Evolutionary conservation across 64 coral and sea anemone species (phyloP).

Genomic region (Montipora cactus): DNA sequence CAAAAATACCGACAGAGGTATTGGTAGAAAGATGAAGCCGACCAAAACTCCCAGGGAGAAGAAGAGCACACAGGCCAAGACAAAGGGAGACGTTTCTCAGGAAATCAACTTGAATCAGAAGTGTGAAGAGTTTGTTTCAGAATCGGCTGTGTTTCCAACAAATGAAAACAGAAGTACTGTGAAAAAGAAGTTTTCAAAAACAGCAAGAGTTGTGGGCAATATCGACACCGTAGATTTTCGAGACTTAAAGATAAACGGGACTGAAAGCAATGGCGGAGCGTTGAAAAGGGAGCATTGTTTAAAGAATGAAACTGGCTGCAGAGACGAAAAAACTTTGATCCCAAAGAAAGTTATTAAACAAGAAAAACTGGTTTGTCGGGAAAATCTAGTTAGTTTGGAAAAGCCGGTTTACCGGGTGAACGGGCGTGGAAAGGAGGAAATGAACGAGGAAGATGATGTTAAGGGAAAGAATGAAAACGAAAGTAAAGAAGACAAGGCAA

Average conservation of each 20-base stretch:
- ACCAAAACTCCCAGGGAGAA: not conserved
- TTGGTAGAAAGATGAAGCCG: not conserved
- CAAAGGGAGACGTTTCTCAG: not conserved
- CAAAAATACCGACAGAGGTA: not conserved
- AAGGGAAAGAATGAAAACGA: not conserved
- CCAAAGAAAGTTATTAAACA: not conserved
- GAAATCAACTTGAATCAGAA: not conserved
- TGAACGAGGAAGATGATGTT: not conserved
- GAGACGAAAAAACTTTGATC: too few species aligned
- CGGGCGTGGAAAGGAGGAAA: not conserved
- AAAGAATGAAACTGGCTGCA: not conserved
- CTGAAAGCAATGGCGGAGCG: not conserved
- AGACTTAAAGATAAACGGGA: not conserved
- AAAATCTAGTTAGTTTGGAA: not conserved
- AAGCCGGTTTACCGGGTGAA: not conserved
- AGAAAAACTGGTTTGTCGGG: not conserved
- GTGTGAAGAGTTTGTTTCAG: not conserved
- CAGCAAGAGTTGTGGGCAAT: not conserved
- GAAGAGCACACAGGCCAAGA: not conserved
- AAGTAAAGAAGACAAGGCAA: not conserved
- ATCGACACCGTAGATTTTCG: not conserved
- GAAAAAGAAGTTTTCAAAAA: slow-evolving; percentile 35
- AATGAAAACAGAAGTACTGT: not conserved
- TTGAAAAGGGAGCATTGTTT: not conserved
- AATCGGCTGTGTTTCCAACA: not conserved